Percentiles rank a stretch among this genome's conserved stretches.
Conservation (phyloP, 2,113 vertebrate genomes). For the Aptenodytes forsteri region DNA sequence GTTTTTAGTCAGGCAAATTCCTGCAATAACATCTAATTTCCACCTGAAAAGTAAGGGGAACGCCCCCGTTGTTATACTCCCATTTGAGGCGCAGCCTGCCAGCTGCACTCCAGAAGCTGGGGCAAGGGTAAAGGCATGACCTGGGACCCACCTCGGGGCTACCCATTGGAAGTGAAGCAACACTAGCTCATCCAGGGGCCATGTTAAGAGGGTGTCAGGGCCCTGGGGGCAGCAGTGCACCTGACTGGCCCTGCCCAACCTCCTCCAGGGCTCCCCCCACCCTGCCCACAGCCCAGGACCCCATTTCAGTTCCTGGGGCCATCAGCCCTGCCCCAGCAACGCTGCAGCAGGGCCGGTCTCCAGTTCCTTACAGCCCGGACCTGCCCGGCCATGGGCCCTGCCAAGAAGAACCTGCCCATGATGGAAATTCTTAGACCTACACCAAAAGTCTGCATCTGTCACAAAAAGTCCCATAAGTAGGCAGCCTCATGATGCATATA, state of each 20-base stretch:
- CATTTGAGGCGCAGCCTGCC: neutral
- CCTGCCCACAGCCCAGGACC: too few relatives aligned
- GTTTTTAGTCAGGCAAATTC: neutral
- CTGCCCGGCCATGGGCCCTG: accelerated
- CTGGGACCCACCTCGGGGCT: neutral
- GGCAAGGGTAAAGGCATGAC: neutral
- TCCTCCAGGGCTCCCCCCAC: neutral
- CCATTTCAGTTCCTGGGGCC: too few relatives aligned
- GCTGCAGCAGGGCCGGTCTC: neutral
- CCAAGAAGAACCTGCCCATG: neutral
- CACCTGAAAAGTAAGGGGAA: neutral
- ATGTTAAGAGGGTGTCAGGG: neutral
- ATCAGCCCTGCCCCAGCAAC: neutral
- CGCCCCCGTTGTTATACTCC: accelerated
- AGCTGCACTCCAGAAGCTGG: neutral
- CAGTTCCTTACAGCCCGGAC: neutral
- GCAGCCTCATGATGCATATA: neutral
- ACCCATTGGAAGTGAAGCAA: neutral
- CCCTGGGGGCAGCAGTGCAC: neutral
- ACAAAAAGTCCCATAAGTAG: neutral
- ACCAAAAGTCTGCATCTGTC: neutral
- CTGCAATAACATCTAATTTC: neutral
- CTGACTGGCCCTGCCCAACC: neutral
- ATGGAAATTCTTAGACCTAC: neutral
- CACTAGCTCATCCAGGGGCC: neutral